Percentiles rank a stretch among this genome's conserved stretches.
phyloP scores from a whole-genome alignment of 2,888 invertebrate genomes.

The Phengaris alcon region DNA sequence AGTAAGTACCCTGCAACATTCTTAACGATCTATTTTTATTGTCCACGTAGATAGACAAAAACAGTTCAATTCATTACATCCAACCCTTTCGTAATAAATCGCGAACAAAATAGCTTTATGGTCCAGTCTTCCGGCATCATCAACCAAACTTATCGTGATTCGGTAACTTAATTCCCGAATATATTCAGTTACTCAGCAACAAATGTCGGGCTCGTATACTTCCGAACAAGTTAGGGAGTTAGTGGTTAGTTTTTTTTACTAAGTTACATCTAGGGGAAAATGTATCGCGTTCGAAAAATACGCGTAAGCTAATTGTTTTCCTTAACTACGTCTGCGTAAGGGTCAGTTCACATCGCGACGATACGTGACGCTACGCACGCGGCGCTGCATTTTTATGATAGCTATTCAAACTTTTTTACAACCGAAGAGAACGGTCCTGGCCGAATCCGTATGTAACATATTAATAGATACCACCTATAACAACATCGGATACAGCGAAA shows the following conservation, averaged over 20 bases:
- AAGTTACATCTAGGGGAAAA: conserved; percentile 33
- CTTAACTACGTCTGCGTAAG: no score
- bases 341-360: no score
- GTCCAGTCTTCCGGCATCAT: conserved; percentile 57
- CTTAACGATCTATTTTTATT: not conserved
- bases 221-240: conserved; percentile 53
- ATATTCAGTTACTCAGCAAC: conserved; percentile 64
- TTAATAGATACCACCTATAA: no score
- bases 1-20: not conserved
- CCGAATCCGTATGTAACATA: no score
- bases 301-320: not conserved
- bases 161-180: conserved; percentile 69
- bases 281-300: not conserved
- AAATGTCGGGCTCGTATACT: conserved; percentile 50
- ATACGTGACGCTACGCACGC: no score
- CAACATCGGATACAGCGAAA: no score
- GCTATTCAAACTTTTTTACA: no score
- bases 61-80: conserved; percentile 45
- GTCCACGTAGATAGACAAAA: conserved; percentile 10
- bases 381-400: no score
- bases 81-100: conserved; percentile 66
- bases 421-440: no score
- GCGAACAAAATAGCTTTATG: conserved; percentile 64
- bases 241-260: no score
- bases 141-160: conserved; percentile 64